Percentiles rank a stretch among this genome's conserved stretches.
phyloP scores from a whole-genome alignment of 1,140 invertebrate species.

The Hypothenemus hampei region DNA sequence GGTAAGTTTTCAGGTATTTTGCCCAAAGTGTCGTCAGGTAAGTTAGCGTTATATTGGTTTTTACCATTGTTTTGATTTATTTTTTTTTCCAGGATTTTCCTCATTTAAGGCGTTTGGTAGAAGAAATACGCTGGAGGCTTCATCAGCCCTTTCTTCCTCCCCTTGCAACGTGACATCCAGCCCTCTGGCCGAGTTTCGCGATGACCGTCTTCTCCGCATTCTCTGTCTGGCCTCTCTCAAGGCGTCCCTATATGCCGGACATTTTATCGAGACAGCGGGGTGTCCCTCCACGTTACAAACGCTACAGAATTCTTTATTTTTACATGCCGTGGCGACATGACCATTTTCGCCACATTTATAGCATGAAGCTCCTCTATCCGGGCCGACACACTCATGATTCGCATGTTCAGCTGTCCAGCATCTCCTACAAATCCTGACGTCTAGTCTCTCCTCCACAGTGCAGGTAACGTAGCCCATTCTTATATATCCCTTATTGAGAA shows the following conservation, averaged over 20 bases:
- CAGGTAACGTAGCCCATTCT: neutral
- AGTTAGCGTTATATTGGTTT: no score
- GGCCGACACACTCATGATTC: neutral
- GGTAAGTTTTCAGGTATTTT: no score
- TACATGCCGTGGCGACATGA: neutral
- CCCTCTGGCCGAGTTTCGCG: no score
- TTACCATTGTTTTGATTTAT: no score
- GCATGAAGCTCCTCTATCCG: neutral
- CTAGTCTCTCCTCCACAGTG: neutral
- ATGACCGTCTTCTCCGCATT: no score
- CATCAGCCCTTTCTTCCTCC: no score
- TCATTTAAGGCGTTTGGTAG: no score
- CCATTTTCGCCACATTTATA: neutral
- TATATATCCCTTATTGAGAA: neutral
- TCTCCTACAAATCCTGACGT: neutral
- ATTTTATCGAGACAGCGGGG: neutral
- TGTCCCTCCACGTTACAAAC: neutral
- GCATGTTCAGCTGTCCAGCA: neutral
- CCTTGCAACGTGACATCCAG: no score
- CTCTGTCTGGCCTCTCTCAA: no score
- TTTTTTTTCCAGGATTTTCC: no score
- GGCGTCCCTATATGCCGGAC: neutral
- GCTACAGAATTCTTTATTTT: neutral
- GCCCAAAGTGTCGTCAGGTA: no score
- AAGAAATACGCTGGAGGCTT: no score